A percentile compares a stretch with the other conserved stretches of the same genome.
These are phyloP conservation scores for Harpegnathos saltator DNA, from an alignment of 1,140 invertebrate genomes.

Conservation along the genomic window DNA sequence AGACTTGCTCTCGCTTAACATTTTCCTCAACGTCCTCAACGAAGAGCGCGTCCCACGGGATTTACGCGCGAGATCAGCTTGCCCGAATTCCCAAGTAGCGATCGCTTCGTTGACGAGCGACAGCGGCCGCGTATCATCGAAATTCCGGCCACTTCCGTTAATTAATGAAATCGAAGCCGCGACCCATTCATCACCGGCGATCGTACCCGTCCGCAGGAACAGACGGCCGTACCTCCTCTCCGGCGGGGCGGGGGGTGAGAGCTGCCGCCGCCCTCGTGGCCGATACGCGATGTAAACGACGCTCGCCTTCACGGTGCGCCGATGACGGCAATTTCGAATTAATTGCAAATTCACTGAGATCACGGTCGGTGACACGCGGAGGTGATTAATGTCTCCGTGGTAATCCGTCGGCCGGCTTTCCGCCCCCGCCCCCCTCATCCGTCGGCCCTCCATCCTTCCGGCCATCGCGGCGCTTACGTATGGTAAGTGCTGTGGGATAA, in stretches of 20 bases:
- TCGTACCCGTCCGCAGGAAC: conserved; percentile 15
- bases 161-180: conserved; percentile 73
- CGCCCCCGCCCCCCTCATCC: neutral
- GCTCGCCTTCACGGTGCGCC: conserved; percentile 57
- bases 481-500: conserved; percentile 84
- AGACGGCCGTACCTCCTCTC: neutral
- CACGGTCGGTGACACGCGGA: conserved; percentile 70
- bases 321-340: conserved; percentile 78
- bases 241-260: neutral
- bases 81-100: too few relatives aligned
- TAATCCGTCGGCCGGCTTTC: conserved; percentile 59
- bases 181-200: conserved; percentile 67
- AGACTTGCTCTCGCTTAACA: too few relatives aligned
- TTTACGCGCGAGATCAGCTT: too few relatives aligned
- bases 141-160: conserved; percentile 63
- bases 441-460: conserved; percentile 19
- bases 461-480: conserved; percentile 67
- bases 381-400: conserved; percentile 76
- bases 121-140: conserved; percentile 65
- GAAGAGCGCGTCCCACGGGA: too few relatives aligned
- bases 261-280: too few relatives aligned
- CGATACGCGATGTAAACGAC: conserved; percentile 17
- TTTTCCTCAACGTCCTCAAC: too few relatives aligned
- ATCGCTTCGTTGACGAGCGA: conserved; percentile 59
- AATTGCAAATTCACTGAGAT: conserved; percentile 80